Evolutionary conservation across 2,113 vertebrate species (phyloP), one percentile per base, ranked within the genome.

Genomic region (Proteles cristata): DNA sequence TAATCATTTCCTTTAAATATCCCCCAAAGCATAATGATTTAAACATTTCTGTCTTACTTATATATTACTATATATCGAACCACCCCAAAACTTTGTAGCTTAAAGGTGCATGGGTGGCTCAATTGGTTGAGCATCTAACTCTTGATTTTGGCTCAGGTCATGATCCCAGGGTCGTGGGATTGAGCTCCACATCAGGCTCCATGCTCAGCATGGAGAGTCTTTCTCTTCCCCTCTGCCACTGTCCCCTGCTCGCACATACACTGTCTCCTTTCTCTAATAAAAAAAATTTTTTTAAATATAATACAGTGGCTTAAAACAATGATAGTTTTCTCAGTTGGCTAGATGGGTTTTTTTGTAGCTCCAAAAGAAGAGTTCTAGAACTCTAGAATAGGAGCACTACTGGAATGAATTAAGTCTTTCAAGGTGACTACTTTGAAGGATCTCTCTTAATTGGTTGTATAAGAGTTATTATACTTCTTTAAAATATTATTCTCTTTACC

Each of bases 1-100:
- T 69, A 82, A 84, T 93, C 21, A 80, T 93, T 96, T 93, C 12
- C 35, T 81, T 81, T 93, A 82, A 92, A 79, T 77, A 96, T 86
- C 16, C 76, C 76, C 35, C 63, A 84, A 50, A 93, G n/a, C 3
- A 63, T 12, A 96, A 17, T 93, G 71, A 88, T 83, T 88, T 87
- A 93, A 83, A 90, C 26, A 76, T 95, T 92, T 90, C 74, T 93
- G 26, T 83, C 45, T 66, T 4, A 21, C 17, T 77, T 48, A 31
- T 73, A 23, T 88, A 43, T 80, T 58, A 65, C 31, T 45, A 3
- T 81, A 45, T 80, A 61, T 80, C 50, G 87, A 82, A 73, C 16
- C 66, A 86, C 19, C 80, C 73, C 17, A 69, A 81, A 94, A 81
- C 39, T 61, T 96, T 53, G 48, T 79, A 17, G 17, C 65, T 76